These are phyloP conservation scores for Agapornis roseicollis DNA, from an alignment of 2,113 vertebrate genomes.

Conservation along the genomic window DNA sequence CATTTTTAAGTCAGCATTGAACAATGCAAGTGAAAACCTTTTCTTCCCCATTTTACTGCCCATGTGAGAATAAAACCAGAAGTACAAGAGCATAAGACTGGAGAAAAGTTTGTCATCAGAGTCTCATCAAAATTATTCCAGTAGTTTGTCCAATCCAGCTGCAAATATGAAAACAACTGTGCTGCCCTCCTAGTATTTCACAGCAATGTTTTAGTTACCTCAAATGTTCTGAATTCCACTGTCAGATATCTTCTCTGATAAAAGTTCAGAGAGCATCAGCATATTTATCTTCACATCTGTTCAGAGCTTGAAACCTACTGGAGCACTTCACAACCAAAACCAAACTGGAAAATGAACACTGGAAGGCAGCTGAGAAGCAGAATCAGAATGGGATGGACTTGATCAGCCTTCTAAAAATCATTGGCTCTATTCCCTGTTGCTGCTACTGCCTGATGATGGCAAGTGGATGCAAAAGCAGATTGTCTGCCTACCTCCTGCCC, in stretches of 20 bases:
- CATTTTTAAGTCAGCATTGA: not conserved
- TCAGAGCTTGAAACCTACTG: not conserved
- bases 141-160: not conserved
- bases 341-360: not conserved
- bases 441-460: not conserved
- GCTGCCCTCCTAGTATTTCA: not conserved
- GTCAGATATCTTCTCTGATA: not conserved
- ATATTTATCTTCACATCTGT: not conserved
- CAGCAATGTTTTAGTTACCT: not conserved
- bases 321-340: not conserved
- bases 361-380: not conserved
- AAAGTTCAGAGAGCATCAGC: not conserved
- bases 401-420: not conserved
- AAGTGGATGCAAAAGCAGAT: slow-evolving; percentile 14
- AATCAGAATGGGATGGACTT: not conserved
- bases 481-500: not conserved
- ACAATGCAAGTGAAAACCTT: fast-evolving
- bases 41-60: not conserved
- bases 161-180: not conserved
- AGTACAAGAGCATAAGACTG: not conserved
- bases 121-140: not conserved
- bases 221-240: not conserved
- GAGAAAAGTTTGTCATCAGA: not conserved
- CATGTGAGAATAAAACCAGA: not conserved
- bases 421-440: not conserved